Evolutionary conservation across 2,113 vertebrate species (phyloP), one percentile per base, ranked within the genome.

Genomic region (Corvus moneduloides): DNA sequence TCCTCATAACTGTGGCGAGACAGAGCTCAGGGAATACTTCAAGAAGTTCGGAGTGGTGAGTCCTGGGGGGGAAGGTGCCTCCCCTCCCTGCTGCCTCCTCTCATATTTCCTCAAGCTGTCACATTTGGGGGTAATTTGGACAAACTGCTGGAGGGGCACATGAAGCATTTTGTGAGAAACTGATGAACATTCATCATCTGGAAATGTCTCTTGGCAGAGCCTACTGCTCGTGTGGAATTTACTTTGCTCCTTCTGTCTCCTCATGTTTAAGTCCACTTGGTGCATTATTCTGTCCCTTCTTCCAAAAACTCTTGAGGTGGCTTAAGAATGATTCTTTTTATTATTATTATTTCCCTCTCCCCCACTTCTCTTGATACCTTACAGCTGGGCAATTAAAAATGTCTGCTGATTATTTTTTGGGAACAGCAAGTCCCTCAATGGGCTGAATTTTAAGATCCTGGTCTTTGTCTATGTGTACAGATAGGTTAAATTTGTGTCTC

Each of bases 1-100:
- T 97, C 99, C 99, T 98, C 99, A 99, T 98, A 99, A 99, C 98
- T 99, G 99, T 97, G 99, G 99, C 69, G 99, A 99, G 98, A 99
- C 99, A 92, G 99, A 99, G 98, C 99, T 99, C 98, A 99, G 99
- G 99, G 99, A 99, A 96, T 99, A 99, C 99, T 99, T 99, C 99
- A 99, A 99, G 98, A 99, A 99, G 97, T 99, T 99, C 74, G 99
- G 99, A 99, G 99, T 99, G 99, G 99, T 99, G 98, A 99, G 99
- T 99, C 79, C 75, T 84, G 68, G 75, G 14, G 81, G 28, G 46
- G 64, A 63, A 69, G 81, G 20, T 37, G 49, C 62, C 52, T 83
- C 75, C 39, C 72, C 46, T 93, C 62, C 77, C 54, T 17, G 1
- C 77, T 92, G 78, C 68, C 63, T 94, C 68, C 48, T 46, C 85